These are phyloP conservation scores for Uropsilus gracilis DNA, from an alignment of 2,113 vertebrate species.

Conservation along the genomic window DNA sequence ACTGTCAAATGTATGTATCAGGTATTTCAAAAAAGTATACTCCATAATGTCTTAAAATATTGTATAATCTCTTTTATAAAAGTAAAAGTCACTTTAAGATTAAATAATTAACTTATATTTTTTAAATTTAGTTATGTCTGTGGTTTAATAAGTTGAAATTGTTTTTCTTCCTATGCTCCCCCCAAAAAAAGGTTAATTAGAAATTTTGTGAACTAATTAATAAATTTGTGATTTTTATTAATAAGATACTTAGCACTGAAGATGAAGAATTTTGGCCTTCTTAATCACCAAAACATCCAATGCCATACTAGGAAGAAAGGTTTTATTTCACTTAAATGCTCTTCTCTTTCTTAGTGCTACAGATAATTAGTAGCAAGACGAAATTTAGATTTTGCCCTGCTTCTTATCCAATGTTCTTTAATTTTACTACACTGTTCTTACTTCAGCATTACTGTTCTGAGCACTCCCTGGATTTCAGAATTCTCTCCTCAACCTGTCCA, in stretches of 20 bases:
- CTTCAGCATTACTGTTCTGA: neutral
- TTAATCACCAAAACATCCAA: neutral
- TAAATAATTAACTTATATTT: constrained; percentile 5
- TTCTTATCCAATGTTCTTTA: neutral
- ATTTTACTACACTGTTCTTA: neutral
- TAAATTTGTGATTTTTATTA: neutral
- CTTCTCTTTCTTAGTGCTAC: neutral
- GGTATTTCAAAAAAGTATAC: neutral
- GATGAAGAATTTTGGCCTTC: constrained; percentile 4
- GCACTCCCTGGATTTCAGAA: neutral
- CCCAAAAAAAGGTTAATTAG: neutral
- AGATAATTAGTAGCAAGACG: neutral
- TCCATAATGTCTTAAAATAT: neutral
- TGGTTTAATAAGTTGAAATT: neutral
- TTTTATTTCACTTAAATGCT: neutral
- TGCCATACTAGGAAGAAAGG: neutral
- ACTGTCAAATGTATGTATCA: constrained; percentile 39
- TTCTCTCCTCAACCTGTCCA: neutral
- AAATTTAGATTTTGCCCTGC: neutral
- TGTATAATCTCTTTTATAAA: neutral
- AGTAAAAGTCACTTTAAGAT: constrained; percentile 52
- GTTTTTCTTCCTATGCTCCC: neutral
- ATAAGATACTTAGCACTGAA: neutral
- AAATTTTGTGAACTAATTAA: neutral
- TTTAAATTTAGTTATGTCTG: neutral